Percentiles rank a stretch among this genome's conserved stretches.
These are phyloP conservation scores for Hetaerina americana DNA, from an alignment of 1,140 invertebrate species.

Conservation along the genomic window DNA sequence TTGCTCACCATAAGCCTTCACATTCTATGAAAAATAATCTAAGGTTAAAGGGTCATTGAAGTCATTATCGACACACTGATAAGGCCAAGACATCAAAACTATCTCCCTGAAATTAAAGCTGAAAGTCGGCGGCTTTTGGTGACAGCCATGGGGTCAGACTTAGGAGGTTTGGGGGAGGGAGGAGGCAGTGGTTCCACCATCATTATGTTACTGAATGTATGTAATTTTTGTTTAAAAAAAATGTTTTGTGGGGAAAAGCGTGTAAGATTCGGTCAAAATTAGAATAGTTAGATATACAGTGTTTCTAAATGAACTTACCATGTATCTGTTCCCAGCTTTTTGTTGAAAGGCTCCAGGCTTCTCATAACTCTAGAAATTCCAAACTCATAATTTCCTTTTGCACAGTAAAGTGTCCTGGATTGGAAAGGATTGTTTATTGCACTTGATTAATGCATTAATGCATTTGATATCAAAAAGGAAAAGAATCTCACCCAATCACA, in stretches of 20 bases:
- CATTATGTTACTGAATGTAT: too few species aligned
- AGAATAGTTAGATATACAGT: slow-evolving; percentile 4
- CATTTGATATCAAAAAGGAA: neutral
- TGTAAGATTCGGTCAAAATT: neutral
- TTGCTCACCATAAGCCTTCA: too few species aligned
- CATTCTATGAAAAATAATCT: too few species aligned
- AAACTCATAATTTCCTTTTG: slow-evolving; percentile 99
- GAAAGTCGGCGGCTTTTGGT: too few species aligned
- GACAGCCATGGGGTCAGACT: too few species aligned
- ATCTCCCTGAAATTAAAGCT: too few species aligned
- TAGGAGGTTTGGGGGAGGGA: too few species aligned
- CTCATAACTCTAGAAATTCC: slow-evolving; percentile 96
- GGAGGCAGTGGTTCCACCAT: too few species aligned
- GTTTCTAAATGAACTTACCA: slow-evolving; percentile 48
- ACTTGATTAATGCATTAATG: neutral
- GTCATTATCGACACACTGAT: too few species aligned
- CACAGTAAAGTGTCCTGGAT: slow-evolving; percentile 80
- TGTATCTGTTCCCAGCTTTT: slow-evolving; percentile 90
- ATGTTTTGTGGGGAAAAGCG: neutral
- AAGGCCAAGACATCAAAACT: too few species aligned
- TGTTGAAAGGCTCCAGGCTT: slow-evolving; percentile 88
- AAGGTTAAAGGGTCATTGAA: too few species aligned
- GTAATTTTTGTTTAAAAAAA: neutral
- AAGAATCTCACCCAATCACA: slow-evolving; percentile 67
- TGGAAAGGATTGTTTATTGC: neutral